Conservation (phyloP, 2,113 vertebrate species). For the Microcebus ravelobensis region DNA sequence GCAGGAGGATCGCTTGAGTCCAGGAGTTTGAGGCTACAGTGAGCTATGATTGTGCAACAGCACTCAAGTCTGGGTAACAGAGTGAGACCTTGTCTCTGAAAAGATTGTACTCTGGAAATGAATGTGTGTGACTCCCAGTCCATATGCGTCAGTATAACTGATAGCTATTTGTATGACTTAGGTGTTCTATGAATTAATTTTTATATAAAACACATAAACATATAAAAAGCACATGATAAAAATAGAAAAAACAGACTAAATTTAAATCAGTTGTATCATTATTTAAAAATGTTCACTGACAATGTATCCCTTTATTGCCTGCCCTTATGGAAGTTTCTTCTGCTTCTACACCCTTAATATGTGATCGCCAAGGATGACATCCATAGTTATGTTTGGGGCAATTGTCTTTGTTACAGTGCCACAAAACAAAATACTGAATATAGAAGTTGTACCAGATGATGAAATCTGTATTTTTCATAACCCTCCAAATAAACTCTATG, state of each 20-base stretch:
- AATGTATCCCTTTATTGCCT: not conserved
- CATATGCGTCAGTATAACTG: not conserved
- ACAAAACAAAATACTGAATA: not conserved
- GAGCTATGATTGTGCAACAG: too few species aligned
- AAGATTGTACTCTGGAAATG: not conserved
- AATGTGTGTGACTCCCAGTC: not conserved
- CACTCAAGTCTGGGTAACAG: too few species aligned
- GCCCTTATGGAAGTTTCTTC: not conserved
- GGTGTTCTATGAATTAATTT: not conserved
- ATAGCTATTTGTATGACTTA: not conserved
- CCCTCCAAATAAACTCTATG: not conserved
- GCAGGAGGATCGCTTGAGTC: too few species aligned
- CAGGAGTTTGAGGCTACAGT: too few species aligned
- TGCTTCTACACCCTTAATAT: not conserved
- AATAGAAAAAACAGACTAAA: not conserved
- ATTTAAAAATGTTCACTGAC: not conserved
- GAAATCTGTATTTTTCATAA: not conserved
- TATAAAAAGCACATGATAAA: not conserved
- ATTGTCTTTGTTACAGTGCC: not conserved
- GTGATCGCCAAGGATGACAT: not conserved
- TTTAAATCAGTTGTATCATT: not conserved
- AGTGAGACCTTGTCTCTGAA: too few species aligned
- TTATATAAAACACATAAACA: not conserved
- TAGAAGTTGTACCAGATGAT: not conserved
- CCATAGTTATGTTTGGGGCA: not conserved